These are phyloP conservation scores for Tachycineta bicolor DNA, from an alignment of 2,113 vertebrate species.

Conservation along the genomic window DNA sequence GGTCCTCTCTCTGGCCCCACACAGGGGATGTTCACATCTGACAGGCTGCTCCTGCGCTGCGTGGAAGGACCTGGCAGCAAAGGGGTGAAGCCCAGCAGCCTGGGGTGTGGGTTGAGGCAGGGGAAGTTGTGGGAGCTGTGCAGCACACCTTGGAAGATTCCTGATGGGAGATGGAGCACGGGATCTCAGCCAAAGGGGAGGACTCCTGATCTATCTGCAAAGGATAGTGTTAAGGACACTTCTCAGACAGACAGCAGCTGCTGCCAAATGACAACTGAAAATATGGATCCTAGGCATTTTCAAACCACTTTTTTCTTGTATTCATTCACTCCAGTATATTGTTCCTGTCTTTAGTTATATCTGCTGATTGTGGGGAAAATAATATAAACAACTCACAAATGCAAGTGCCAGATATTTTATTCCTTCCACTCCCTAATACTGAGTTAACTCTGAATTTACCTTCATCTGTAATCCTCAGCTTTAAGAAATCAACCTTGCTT, in stretches of 20 bases:
- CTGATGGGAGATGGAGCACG: neutral
- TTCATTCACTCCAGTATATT: neutral
- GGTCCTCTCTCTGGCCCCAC: neutral
- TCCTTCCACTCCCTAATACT: neutral
- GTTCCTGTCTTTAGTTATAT: neutral
- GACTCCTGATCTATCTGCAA: neutral
- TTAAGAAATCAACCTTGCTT: neutral
- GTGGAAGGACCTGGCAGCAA: neutral
- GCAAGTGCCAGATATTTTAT: neutral
- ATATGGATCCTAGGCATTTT: neutral
- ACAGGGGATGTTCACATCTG: neutral
- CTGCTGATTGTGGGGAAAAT: neutral
- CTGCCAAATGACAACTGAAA: neutral
- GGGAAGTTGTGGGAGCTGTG: neutral
- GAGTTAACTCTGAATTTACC: neutral
- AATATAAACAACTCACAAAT: neutral
- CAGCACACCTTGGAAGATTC: neutral
- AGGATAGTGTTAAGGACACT: neutral
- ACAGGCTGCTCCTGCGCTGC: neutral
- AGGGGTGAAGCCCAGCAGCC: neutral
- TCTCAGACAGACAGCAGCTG: neutral
- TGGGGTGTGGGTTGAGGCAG: rapidly evolving
- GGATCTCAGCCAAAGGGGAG: neutral
- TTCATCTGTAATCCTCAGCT: neutral
- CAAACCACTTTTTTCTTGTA: neutral